Base-by-base conservation (phyloP, 2,113 vertebrate genomes). In the Macaca mulatta region DNA sequence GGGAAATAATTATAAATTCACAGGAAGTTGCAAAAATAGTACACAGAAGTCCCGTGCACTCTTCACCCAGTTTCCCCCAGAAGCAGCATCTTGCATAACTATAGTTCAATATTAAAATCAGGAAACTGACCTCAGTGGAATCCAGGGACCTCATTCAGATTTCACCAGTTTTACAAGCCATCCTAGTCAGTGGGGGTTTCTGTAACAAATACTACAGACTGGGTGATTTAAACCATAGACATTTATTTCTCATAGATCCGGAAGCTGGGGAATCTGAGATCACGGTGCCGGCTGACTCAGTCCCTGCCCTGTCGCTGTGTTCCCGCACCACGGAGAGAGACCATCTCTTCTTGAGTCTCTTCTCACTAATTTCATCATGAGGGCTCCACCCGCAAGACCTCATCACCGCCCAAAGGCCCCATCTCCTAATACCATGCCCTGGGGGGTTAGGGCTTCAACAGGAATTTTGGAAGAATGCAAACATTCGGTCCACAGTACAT, bases 401-500 rank as follows among this genome's bases (percentile, higher is more conserved):
- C 1, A 43, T 30, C 79, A 12, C 27, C 61, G 1, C 61, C 27
- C 61, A 14, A 64, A 64, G 61, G 27, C 61, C 2, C 61, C 27
- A 1, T 35, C 57, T 67, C 40, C 59, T 20, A 5, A 27, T 12
- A 16, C 6, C 75, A 7, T 17, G 14, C 14, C 48, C 2, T 1
- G 1, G 13, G 30, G 72, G 59, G 5, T 22, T 0, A 45, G 72
- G 27, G 25, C 7, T 11, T 43, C 72, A 20, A 3, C 16, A 8
- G 2, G 12, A 8, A 22, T 22, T 57, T 17, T 9, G 64, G 16
- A 40, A 5, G 48, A 2, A 22, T 9, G 16, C 18, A 10, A 38
- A 2, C 8, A 0, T n/a, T 38, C 2, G 2, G 52, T 20, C 61
- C 40, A 13, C 0, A 3, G 5, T 7, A 1, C 14, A 1, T 0